Percentiles rank a stretch among this genome's conserved stretches.
phyloP scores from a whole-genome alignment of 2,888 invertebrate species.

The Hirtodrosophila trivittata region DNA sequence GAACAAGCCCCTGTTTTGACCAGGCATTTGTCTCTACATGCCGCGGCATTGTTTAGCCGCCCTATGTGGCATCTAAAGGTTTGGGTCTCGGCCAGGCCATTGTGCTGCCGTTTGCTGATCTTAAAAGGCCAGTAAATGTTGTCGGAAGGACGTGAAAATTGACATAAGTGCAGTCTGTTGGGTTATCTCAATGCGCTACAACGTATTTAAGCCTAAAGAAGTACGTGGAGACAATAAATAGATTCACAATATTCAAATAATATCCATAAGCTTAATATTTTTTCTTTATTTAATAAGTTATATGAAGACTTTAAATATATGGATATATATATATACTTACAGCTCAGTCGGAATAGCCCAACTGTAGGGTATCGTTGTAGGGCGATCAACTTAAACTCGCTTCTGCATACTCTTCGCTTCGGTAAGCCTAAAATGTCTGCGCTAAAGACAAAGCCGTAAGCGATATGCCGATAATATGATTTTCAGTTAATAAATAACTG shows the following conservation, averaged over 20 bases:
- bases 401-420: conserved; percentile 32
- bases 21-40: conserved; percentile 64
- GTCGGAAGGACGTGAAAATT: conserved; percentile 38
- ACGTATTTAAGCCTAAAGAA: neutral
- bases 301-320: too few relatives aligned
- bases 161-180: conserved; percentile 6
- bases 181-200: conserved; percentile 11
- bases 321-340: neutral
- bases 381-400: conserved; percentile 37
- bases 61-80: conserved; percentile 35
- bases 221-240: too few relatives aligned
- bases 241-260: too few relatives aligned
- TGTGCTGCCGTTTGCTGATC: conserved; percentile 46
- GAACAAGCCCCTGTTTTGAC: conserved; percentile 10
- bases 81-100: conserved; percentile 25
- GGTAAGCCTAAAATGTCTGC: conserved; percentile 30
- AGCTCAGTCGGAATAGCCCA: neutral
- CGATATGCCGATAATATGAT: conserved; percentile 72
- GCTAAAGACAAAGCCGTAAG: conserved; percentile 48
- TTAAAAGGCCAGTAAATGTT: conserved; percentile 41
- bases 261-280: too few relatives aligned
- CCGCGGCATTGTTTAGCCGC: conserved; percentile 56
- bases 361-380: conserved; percentile 29
- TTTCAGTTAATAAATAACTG: conserved; percentile 78
- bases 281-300: too few relatives aligned